Percentiles rank a stretch among this genome's conserved stretches.
These are phyloP conservation scores for Drosophila sordidula DNA, from an alignment of 2,888 invertebrate species.

Conservation along the genomic window DNA sequence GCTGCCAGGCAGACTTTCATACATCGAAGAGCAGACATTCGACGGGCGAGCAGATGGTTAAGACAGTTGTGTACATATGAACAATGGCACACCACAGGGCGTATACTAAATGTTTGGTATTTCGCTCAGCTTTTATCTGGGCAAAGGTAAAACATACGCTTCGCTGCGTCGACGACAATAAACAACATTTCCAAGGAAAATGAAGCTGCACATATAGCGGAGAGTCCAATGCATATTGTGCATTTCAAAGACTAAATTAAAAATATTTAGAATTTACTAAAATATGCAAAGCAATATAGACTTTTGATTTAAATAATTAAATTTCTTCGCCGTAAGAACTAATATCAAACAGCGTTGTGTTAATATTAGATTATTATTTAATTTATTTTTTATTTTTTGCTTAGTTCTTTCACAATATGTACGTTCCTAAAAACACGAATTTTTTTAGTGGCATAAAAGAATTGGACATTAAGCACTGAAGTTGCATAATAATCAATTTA, in stretches of 20 bases:
- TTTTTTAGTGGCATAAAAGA: no score
- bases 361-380: no score
- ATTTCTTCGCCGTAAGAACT: no score
- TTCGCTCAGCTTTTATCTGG: conserved; percentile 44
- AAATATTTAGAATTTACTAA: no score
- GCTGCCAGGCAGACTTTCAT: conserved; percentile 1
- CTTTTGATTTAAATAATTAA: not conserved
- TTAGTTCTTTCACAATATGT: no score
- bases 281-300: not conserved
- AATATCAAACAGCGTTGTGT: no score
- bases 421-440: no score
- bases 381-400: no score
- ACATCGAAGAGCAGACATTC: not conserved
- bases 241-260: not conserved
- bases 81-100: conserved; percentile 31
- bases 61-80: conserved; percentile 13
- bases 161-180: conserved; percentile 36
- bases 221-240: not conserved
- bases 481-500: no score
- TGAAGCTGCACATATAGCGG: conserved; percentile 31
- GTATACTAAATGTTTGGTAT: conserved; percentile 34
- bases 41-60: not conserved
- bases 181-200: conserved; percentile 15
- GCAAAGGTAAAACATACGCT: conserved; percentile 34
- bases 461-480: no score